Base-by-base conservation (phyloP, 1,140 invertebrate genomes). In the Sesamia nonagrioides region DNA sequence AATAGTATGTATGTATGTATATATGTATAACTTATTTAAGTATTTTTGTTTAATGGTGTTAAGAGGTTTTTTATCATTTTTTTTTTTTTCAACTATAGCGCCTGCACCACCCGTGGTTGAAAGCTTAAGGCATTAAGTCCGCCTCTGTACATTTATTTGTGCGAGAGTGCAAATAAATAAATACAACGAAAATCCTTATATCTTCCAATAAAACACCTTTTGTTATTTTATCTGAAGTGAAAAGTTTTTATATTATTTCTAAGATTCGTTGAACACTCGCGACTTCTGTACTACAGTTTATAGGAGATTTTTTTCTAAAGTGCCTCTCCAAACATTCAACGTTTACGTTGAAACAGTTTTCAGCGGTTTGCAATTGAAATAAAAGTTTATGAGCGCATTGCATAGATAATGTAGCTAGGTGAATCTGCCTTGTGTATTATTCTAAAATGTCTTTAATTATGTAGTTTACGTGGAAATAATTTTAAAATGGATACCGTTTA, bases 291-390 rank as follows among this genome's bases (percentile, higher is more conserved):
- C 48, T 84, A 80, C 82, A 85, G 79, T 84, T 88, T 76, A 84
- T 84, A 78, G 77, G 77, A 86, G 81, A 85, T 75, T 86, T 88
- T 84, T 83, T 79, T 48, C 45, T 84, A 87, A 86, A 88, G 85
- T 84, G 81, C 80, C 82, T 86, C 83, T 80, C 73, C 33, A 66
- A 58, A 74, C 74, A 84, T 75, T 83, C 83, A 87, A 84, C 82
- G 82, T 88, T 89, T 84, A 83, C 81, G 83, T 84, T 78, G 78
- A 81, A 84, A 83, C 74, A 86, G 73, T 82, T 82, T 86, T 84
- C 82, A 82, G 82, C 78, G 82, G 82, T 82, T 84, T 78, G 78
- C 77, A 84, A 81, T 87, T 81, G 77, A 84, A 87, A 84, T 82
- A 77, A 69, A 73, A 73, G 21, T 73, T 73, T 73, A 73, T 73